These are phyloP conservation scores for Ailuropoda melanoleuca DNA, from an alignment of 2,113 vertebrate genomes.

Conservation along the genomic window DNA sequence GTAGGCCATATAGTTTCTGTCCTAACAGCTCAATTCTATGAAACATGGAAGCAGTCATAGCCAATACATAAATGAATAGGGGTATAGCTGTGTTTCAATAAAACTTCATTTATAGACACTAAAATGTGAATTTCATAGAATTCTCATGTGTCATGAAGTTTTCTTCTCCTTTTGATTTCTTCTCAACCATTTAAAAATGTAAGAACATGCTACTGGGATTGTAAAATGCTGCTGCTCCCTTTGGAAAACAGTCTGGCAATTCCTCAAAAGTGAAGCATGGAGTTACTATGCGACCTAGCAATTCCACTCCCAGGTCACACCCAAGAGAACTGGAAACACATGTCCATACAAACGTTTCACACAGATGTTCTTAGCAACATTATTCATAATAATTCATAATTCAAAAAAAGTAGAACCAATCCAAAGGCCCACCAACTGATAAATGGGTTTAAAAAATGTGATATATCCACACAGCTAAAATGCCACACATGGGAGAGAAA, in stretches of 20 bases:
- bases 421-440: not conserved
- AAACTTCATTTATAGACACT: not conserved
- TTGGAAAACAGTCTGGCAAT: not conserved
- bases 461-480: not conserved
- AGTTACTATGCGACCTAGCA: not conserved
- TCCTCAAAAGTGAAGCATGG: not conserved
- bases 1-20: not conserved
- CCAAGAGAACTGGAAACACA: not conserved
- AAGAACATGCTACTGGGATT: not conserved
- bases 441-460: not conserved
- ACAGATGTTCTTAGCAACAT: not conserved
- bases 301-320: no score
- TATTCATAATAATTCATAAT: not conserved
- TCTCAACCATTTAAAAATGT: not conserved
- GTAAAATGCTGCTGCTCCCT: not conserved
- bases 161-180: slow-evolving; percentile 17
- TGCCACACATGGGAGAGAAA: not conserved
- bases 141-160: not conserved
- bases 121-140: not conserved
- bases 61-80: not conserved
- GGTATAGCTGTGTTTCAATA: not conserved
- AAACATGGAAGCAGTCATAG: not conserved
- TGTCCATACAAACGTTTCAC: not conserved
- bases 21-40: not conserved
- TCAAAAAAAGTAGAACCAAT: not conserved